phyloP scores from a whole-genome alignment of 2,113 vertebrate genomes.

The Lepus europaeus region DNA sequence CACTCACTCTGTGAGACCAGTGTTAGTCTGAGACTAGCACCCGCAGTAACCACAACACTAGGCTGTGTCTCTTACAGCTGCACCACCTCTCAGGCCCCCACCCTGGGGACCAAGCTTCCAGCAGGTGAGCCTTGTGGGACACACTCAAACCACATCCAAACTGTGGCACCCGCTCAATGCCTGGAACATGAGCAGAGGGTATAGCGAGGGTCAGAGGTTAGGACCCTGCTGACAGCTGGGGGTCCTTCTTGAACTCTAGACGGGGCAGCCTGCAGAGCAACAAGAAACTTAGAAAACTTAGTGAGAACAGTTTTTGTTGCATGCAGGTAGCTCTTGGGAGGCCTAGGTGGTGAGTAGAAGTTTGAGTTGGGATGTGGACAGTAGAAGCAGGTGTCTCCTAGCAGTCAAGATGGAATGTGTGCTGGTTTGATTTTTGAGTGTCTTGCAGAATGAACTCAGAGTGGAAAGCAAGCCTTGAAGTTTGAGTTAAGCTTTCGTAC shows the following conservation, averaged over 20 bases:
- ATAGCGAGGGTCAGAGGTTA: background rate
- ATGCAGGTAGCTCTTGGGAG: background rate
- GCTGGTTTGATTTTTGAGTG: background rate
- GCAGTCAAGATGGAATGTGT: background rate
- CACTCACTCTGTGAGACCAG: no score
- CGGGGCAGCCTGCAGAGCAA: background rate
- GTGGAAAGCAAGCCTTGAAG: background rate
- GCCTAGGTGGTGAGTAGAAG: background rate
- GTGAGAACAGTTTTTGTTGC: background rate
- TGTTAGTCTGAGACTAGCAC: no score
- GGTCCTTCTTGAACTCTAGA: background rate
- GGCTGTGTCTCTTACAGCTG: no score
- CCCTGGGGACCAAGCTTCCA: no score
- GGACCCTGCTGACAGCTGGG: background rate
- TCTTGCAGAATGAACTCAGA: constrained; percentile 7
- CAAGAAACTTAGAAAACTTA: background rate
- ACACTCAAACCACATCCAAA: no score
- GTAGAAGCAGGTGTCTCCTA: background rate
- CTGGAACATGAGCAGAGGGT: background rate
- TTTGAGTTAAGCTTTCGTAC: background rate
- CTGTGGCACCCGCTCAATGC: no score
- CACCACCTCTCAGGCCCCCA: no score
- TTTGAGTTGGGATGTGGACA: background rate
- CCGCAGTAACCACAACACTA: no score
- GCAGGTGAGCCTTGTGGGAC: no score